Percentiles rank a stretch among this genome's conserved stretches.
These are phyloP conservation scores for Thera britannica DNA, from an alignment of 2,888 invertebrate species.

Conservation along the genomic window DNA sequence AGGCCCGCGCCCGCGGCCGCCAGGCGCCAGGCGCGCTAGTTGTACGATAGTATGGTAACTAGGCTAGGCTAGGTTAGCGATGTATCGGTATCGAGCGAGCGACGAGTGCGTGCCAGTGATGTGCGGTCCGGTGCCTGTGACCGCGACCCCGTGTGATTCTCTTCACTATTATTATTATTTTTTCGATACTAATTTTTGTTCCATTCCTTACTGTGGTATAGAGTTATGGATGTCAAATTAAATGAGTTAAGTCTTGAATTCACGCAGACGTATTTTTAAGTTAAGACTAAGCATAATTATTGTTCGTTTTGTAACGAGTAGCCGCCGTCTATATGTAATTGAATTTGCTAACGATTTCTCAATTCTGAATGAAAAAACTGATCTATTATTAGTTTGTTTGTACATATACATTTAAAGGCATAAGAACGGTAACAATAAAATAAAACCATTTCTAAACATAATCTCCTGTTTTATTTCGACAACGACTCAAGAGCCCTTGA, in stretches of 20 bases:
- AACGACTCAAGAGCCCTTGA: no score
- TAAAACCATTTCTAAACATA: slow-evolving; percentile 82
- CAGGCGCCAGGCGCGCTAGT: slow-evolving; percentile 51
- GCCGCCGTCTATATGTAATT: slow-evolving; percentile 66
- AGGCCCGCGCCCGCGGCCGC: slow-evolving; percentile 35
- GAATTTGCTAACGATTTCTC: slow-evolving; percentile 77
- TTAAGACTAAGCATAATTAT: slow-evolving; percentile 72
- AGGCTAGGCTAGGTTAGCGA: slow-evolving; percentile 78
- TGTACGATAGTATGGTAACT: slow-evolving; percentile 72
- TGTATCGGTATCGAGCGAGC: slow-evolving; percentile 61
- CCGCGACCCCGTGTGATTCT: slow-evolving; percentile 66
- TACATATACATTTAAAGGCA: slow-evolving; percentile 82
- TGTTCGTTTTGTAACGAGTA: slow-evolving; percentile 66
- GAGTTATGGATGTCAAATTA: slow-evolving; percentile 77
- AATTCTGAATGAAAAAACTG: slow-evolving; percentile 76
- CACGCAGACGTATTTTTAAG: slow-evolving; percentile 77
- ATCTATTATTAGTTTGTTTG: slow-evolving; percentile 83
- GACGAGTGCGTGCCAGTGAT: slow-evolving; percentile 58
- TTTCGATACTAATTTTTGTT: slow-evolving; percentile 69
- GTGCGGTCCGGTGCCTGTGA: slow-evolving; percentile 60
- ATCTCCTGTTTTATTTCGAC: slow-evolving; percentile 46
- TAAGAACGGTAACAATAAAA: slow-evolving; percentile 83
- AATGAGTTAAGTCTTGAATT: slow-evolving; percentile 69
- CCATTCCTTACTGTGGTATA: slow-evolving; percentile 84
- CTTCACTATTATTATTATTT: slow-evolving; percentile 64